Evolutionary conservation across 2,888 invertebrate genomes (phyloP).

Genomic region (Rugalucina vietnamica): DNA sequence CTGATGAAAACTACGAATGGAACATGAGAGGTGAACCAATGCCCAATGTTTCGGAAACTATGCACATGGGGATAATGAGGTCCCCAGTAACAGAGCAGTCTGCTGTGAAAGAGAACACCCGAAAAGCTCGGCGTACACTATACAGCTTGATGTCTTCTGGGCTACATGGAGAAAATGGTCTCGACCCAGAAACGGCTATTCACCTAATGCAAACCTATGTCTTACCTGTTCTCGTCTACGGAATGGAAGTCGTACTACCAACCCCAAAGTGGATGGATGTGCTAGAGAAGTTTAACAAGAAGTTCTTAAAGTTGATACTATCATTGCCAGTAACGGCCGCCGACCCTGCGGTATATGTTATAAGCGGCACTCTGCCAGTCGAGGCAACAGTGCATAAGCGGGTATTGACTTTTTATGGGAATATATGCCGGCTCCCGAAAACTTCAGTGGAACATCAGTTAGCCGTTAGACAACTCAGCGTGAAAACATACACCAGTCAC

Average conservation of each 20-base stretch:
- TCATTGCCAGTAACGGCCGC: not conserved
- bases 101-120: not conserved
- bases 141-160: slow-evolving; percentile 2
- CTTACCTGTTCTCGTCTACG: not conserved
- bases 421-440: not conserved
- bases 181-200: not conserved
- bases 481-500: not conserved
- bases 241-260: not conserved
- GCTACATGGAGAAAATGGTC: slow-evolving; percentile 8
- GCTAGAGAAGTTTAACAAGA: not conserved
- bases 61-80: slow-evolving; percentile 2
- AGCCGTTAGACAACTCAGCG: not conserved
- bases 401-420: not conserved
- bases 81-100: not conserved
- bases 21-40: not conserved
- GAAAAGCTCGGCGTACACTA: not conserved
- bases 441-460: not conserved
- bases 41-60: not conserved
- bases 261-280: not conserved
- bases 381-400: not conserved
- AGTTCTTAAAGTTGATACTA: not conserved
- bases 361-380: not conserved
- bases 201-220: not conserved
- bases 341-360: not conserved
- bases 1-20: not conserved